Conservation (phyloP, 2,797 vertebrate species). For the Gobio occitaniae region DNA sequence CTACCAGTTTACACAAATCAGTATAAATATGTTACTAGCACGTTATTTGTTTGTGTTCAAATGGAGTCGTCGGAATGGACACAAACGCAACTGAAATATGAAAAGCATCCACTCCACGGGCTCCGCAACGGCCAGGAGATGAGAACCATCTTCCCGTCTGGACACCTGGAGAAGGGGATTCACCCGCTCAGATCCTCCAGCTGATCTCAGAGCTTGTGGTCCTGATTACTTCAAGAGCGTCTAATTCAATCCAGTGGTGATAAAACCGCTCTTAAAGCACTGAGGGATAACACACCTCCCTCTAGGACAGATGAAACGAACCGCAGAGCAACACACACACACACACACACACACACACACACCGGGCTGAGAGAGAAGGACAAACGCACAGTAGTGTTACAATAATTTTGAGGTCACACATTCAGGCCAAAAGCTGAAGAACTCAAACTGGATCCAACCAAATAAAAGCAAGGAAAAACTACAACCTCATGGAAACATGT, state of each 20-base stretch:
- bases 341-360: background rate
- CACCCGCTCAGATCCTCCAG: too few relatives aligned
- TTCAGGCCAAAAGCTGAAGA: background rate
- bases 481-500: too few relatives aligned
- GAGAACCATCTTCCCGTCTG: background rate
- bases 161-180: background rate
- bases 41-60: background rate
- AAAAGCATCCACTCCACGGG: background rate
- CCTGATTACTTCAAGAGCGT: too few relatives aligned
- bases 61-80: background rate
- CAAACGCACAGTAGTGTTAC: too few relatives aligned
- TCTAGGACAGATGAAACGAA: too few relatives aligned
- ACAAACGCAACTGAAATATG: background rate
- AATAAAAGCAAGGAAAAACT: background rate
- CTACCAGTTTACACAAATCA: too few relatives aligned
- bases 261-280: background rate
- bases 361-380: too few relatives aligned
- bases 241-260: too few relatives aligned
- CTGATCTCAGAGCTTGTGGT: too few relatives aligned
- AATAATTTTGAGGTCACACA: background rate
- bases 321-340: too few relatives aligned
- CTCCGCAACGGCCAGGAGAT: background rate
- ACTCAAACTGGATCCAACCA: too few relatives aligned
- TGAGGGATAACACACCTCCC: background rate
- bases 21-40: too few relatives aligned